These are phyloP conservation scores for Tichodroma muraria DNA, from an alignment of 2,113 vertebrate genomes.

Conservation along the genomic window DNA sequence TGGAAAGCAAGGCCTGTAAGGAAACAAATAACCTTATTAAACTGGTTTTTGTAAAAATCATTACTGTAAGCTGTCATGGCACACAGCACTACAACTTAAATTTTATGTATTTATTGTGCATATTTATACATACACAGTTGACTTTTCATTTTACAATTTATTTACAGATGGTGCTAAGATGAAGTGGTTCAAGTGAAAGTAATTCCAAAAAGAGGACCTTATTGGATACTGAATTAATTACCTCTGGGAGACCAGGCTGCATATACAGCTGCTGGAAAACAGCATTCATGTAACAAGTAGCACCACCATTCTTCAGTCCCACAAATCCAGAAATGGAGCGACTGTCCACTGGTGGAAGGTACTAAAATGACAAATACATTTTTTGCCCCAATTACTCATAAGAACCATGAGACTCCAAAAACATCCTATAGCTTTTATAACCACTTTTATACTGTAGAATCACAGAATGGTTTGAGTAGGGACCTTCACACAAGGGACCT, in stretches of 20 bases:
- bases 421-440: background rate
- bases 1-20: slow-evolving; percentile 84
- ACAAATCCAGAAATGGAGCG: slow-evolving; percentile 93
- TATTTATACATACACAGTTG: background rate
- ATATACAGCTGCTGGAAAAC: slow-evolving; percentile 99
- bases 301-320: slow-evolving; percentile 94
- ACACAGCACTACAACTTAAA: background rate
- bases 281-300: slow-evolving; percentile 98
- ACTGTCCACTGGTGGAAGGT: slow-evolving; percentile 94
- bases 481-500: no score
- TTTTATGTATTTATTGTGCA: background rate
- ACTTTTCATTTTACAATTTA: background rate
- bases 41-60: background rate
- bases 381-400: background rate
- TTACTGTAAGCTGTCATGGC: background rate
- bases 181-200: background rate
- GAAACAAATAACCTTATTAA: background rate
- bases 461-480: background rate
- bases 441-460: background rate
- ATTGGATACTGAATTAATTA: slow-evolving; percentile 29
- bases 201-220: background rate
- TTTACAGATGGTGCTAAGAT: background rate
- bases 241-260: slow-evolving; percentile 97
- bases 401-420: background rate
- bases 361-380: slow-evolving; percentile 64